Conservation (phyloP, 2,888 invertebrate genomes). For the Ochropleura plecta region DNA sequence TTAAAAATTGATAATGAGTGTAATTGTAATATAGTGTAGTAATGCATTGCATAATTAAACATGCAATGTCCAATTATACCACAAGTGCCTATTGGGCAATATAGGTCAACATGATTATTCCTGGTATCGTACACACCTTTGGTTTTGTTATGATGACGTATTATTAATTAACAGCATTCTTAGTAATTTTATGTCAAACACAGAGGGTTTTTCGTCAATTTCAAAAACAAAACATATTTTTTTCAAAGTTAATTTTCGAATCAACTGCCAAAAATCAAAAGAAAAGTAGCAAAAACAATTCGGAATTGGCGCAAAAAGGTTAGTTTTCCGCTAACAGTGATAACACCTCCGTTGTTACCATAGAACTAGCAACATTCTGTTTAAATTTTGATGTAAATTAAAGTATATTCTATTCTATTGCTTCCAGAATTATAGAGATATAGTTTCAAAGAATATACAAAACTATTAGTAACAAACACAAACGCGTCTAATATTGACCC, state of each 20-base stretch:
- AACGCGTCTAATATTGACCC: background rate
- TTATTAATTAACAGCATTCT: slow-evolving; percentile 10
- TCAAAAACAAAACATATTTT: background rate
- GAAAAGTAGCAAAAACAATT: background rate
- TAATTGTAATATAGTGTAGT: background rate
- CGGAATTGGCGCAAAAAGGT: background rate
- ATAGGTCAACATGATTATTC: slow-evolving; percentile 15
- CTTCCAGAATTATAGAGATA: background rate
- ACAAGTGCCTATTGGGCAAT: slow-evolving; percentile 12
- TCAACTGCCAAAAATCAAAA: no score
- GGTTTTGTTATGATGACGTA: slow-evolving; percentile 15
- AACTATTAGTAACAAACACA: background rate
- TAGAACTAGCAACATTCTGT: no score
- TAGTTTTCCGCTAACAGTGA: background rate
- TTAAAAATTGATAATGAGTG: background rate
- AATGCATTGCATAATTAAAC: background rate
- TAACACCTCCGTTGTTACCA: no score
- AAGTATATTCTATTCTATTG: no score
- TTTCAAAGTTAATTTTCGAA: background rate
- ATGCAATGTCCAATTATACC: background rate
- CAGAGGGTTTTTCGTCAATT: background rate
- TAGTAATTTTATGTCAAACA: background rate
- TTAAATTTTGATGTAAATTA: no score
- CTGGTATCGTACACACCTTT: slow-evolving; percentile 13
- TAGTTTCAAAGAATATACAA: background rate